Conservation (phyloP, 1,140 invertebrate genomes). For the Diabrotica undecimpunctata region DNA sequence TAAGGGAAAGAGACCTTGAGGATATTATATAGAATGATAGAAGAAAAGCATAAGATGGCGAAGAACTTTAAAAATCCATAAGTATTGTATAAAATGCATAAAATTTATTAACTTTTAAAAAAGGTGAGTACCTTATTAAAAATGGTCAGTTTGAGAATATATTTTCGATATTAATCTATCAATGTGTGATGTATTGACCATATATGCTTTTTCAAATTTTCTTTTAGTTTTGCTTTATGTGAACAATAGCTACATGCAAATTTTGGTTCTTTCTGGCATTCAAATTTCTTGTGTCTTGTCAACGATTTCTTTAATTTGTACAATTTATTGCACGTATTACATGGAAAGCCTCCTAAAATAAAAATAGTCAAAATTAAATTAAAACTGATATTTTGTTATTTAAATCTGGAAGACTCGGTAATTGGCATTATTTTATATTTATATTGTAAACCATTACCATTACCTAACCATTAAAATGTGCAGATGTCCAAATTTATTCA, state of each 20-base stretch:
- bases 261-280: slow-evolving; percentile 51
- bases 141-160: too few species aligned
- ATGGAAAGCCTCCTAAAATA: background rate
- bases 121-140: too few species aligned
- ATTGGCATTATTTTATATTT: background rate
- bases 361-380: background rate
- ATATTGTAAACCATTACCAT: too few species aligned
- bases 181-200: slow-evolving; percentile 11
- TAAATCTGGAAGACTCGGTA: background rate
- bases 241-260: slow-evolving; percentile 54
- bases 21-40: too few species aligned
- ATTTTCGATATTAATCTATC: too few species aligned
- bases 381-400: background rate
- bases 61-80: too few species aligned
- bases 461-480: too few species aligned
- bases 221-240: slow-evolving; percentile 29
- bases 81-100: too few species aligned
- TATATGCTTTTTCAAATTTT: slow-evolving; percentile 20
- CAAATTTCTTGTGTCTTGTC: slow-evolving; percentile 52
- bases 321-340: slow-evolving; percentile 29
- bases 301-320: slow-evolving; percentile 49
- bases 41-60: too few species aligned
- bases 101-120: too few species aligned
- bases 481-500: too few species aligned
- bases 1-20: too few species aligned